phyloP scores from a whole-genome alignment of 1,140 invertebrate species.

The Solenopsis fugax region DNA sequence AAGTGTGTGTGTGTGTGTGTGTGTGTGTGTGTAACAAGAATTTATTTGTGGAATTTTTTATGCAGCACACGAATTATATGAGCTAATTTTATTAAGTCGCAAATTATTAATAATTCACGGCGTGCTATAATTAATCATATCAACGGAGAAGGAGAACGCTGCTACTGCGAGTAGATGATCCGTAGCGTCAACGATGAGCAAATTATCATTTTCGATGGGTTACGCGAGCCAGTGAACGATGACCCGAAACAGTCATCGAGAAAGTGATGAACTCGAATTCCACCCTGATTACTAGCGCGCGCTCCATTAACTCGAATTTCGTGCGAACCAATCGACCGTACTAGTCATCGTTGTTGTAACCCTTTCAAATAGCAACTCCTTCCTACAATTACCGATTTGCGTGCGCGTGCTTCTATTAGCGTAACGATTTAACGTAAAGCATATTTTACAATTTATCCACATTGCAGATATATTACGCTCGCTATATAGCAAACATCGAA shows the following conservation, averaged over 20 bases:
- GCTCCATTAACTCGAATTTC: conserved; percentile 78
- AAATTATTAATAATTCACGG: conserved; percentile 42
- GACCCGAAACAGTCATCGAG: conserved; percentile 77
- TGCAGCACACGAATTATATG: background rate
- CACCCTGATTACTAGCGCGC: conserved; percentile 73
- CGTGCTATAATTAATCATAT: conserved; percentile 32
- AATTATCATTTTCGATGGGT: conserved; percentile 77
- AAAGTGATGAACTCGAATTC: conserved; percentile 78
- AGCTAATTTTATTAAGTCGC: background rate
- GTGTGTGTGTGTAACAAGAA: too few relatives aligned
- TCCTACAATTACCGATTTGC: conserved; percentile 64
- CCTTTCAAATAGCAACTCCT: conserved; percentile 63
- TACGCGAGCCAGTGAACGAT: conserved; percentile 71
- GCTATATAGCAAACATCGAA: conserved; percentile 55
- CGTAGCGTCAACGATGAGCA: conserved; percentile 59
- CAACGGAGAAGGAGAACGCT: conserved; percentile 38
- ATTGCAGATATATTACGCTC: conserved; percentile 39
- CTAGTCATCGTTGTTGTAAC: conserved; percentile 68
- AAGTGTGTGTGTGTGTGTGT: too few relatives aligned
- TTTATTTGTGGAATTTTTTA: background rate
- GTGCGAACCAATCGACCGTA: conserved; percentile 76
- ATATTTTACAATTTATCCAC: conserved; percentile 63
- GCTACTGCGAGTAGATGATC: conserved; percentile 39
- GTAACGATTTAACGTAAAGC: conserved; percentile 42
- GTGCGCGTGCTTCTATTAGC: conserved; percentile 47